These are phyloP conservation scores for Centrocercus urophasianus DNA, from an alignment of 2,113 vertebrate species.

Conservation along the genomic window DNA sequence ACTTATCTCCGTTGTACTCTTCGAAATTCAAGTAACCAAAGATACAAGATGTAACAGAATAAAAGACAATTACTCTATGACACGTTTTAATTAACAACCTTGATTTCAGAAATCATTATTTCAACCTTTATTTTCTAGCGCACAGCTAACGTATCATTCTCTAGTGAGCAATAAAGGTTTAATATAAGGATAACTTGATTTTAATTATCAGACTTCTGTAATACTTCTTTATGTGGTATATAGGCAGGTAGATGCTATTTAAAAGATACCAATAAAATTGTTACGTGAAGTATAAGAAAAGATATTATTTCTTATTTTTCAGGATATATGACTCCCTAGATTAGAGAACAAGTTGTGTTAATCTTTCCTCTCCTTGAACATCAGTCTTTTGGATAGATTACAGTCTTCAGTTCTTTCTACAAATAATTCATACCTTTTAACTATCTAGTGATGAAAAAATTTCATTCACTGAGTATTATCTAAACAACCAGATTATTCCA, in stretches of 20 bases:
- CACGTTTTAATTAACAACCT: background rate
- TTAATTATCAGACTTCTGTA: background rate
- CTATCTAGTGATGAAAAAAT: background rate
- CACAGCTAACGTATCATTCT: background rate
- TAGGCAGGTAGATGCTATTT: background rate
- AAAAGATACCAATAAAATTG: background rate
- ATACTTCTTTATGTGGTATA: background rate
- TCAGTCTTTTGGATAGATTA: background rate
- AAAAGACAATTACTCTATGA: background rate
- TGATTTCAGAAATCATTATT: constrained; percentile 4
- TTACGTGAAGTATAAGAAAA: background rate
- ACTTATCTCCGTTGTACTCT: background rate
- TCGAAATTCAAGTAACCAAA: constrained; percentile 16
- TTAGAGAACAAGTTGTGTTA: background rate
- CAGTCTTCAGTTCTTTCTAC: background rate
- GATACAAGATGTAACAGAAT: background rate
- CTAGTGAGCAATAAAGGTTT: background rate
- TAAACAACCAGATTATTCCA: background rate
- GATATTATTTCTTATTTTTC: background rate
- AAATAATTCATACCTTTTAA: background rate
- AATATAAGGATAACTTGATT: background rate
- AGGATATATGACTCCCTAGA: background rate
- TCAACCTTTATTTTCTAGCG: background rate
- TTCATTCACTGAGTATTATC: background rate
- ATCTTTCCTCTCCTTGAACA: background rate